These are phyloP conservation scores for Pseudomyrmex sp. DNA, from an alignment of 1,140 invertebrate genomes.

Conservation along the genomic window DNA sequence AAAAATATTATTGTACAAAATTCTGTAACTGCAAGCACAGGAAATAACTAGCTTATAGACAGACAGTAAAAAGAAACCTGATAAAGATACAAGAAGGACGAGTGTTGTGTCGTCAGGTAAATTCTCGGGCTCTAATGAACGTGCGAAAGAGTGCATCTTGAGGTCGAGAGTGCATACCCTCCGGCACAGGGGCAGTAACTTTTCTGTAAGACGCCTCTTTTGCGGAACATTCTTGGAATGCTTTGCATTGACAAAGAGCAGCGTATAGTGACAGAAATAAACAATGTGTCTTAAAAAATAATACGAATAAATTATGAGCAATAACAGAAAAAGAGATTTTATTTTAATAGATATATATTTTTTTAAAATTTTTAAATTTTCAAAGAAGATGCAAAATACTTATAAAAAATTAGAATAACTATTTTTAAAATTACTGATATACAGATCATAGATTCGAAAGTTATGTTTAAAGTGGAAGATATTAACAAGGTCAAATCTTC, in stretches of 20 bases:
- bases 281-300: background rate
- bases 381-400: background rate
- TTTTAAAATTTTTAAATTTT: background rate
- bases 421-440: no score
- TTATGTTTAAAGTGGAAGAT: no score
- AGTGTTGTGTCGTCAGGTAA: conserved; percentile 73
- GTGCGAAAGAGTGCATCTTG: conserved; percentile 75
- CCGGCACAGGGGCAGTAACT: conserved; percentile 68
- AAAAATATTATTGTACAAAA: conserved; percentile 11
- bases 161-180: conserved; percentile 78
- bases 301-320: background rate
- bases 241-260: background rate
- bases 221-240: conserved; percentile 18
- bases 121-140: conserved; percentile 83
- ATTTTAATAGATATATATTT: conserved; percentile 12
- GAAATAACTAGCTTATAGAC: conserved; percentile 16
- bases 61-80: conserved; percentile 20
- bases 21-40: background rate
- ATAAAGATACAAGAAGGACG: conserved; percentile 33
- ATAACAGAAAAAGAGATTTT: background rate
- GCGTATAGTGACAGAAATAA: conserved; percentile 5
- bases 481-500: no score
- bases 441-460: no score
- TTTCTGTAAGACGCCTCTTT: conserved; percentile 52
- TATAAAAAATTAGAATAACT: background rate